Base-by-base conservation (phyloP, 2,113 vertebrate genomes). In the Narcine bancroftii region DNA sequence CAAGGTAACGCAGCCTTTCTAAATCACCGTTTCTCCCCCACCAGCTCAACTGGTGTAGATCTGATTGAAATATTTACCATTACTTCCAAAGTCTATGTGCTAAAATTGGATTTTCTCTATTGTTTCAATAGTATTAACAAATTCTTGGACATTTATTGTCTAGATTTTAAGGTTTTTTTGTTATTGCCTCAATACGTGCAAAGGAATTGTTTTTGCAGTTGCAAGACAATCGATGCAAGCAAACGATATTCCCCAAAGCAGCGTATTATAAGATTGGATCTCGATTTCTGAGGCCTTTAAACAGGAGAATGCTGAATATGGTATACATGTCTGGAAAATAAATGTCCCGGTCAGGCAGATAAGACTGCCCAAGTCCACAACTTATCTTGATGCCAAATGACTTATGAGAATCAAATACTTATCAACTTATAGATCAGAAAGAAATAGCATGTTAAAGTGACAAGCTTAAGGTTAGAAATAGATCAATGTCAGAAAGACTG, bases 311-410 rank as follows among this genome's bases (percentile, higher is more conserved):
- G 33, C 53, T 87, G n/a, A 36, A 87, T 60, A 53, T 60, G 60
- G 81, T n/a, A n/a, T 87, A 36, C 53, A 87, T 9, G 53, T 60
- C 26, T 83, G 79, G 79, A 60, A 87, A 87, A 7, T 87, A 60
- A 69, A 60, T 60, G 21, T 87, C 33, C n/a, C 60, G 60, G 9
- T 69, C 69, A 47, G 47, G 89, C 26, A 29, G 42, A 26, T 60
- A 69, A 69, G 89, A 71, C 89, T 69, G 65, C 63, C 21, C 19
- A 91, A 91, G 11, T 45, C 39, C 47, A 69, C 9, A 39, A 89
- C 65, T 65, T 91, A 17, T n/a, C 13, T 60, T 91, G 6, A 53
- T 47, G 65, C 89, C 65, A 91, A 91, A 91, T 47, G 29, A 89
- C 21, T 39, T 69, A 11, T 17, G 45, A 29, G 36, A 56, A 89